Conservation (phyloP, 2,888 invertebrate genomes). For the Orthosia incerta region DNA sequence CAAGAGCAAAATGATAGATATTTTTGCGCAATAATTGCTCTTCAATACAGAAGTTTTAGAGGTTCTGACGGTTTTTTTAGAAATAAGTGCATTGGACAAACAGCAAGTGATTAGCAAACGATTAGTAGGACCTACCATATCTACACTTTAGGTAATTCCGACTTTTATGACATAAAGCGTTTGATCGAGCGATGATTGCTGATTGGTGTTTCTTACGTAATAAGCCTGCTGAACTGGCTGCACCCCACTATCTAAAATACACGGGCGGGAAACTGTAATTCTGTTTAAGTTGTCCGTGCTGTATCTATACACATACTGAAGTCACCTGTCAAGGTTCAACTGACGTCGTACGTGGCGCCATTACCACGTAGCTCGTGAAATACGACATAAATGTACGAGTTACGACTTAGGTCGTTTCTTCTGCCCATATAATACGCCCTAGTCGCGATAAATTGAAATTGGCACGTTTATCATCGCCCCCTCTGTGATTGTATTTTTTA, state of each 20-base stretch:
- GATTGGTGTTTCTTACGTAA: too few species aligned
- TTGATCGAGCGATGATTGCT: too few species aligned
- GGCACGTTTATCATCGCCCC: constrained; percentile 82
- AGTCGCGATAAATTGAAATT: constrained; percentile 85
- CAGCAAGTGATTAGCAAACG: too few species aligned
- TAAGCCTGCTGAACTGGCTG: not conserved
- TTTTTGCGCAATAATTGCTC: too few species aligned
- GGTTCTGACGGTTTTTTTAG: too few species aligned
- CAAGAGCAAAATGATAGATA: too few species aligned
- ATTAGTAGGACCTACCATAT: too few species aligned
- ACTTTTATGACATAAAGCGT: too few species aligned
- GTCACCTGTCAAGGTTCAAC: constrained; percentile 72
- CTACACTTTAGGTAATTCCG: too few species aligned
- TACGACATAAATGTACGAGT: constrained; percentile 84
- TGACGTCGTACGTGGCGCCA: constrained; percentile 79
- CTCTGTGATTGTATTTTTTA: constrained; percentile 83
- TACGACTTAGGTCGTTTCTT: constrained; percentile 79
- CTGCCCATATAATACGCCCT: constrained; percentile 81
- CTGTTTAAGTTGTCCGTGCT: constrained; percentile 59
- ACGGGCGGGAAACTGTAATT: constrained; percentile 53
- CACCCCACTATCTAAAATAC: constrained; percentile 35
- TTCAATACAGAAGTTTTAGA: too few species aligned
- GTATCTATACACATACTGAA: constrained; percentile 62
- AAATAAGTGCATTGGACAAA: too few species aligned
- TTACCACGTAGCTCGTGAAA: constrained; percentile 84